Percentiles rank a stretch among this genome's conserved stretches.
Conservation (phyloP, 1,140 invertebrate genomes). For the honey bee (Apis mellifera) region DNA sequence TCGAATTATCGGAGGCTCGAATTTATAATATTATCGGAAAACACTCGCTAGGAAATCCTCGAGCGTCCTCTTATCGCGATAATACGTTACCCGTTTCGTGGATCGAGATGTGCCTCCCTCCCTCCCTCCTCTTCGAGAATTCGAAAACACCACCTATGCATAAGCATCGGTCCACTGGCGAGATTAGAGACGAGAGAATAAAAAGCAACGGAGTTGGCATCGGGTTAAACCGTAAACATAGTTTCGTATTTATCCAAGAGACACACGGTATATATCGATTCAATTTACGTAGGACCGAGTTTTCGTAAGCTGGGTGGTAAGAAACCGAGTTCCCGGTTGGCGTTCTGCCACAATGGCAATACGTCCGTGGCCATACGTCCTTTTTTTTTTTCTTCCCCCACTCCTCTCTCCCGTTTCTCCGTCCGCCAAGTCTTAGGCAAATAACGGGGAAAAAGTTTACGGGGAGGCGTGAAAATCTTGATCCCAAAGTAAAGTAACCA, state of each 20-base stretch:
- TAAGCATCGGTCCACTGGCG: background rate
- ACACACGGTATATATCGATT: conserved; percentile 67
- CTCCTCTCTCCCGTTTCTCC: conserved; percentile 8
- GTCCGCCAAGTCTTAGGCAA: conserved; percentile 56
- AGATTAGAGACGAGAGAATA: conserved; percentile 22
- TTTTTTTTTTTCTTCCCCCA: background rate
- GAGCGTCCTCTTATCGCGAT: conserved; percentile 13
- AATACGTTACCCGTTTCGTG: background rate
- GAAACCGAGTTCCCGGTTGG: conserved; percentile 56
- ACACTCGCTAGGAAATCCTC: conserved; percentile 37
- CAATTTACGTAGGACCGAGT: conserved; percentile 75
- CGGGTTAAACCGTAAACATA: conserved; percentile 69
- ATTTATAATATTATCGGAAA: conserved; percentile 54
- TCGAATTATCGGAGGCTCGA: conserved; percentile 46
- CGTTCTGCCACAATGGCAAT: conserved; percentile 66
- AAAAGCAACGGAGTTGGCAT: conserved; percentile 54
- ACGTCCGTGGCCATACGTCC: conserved; percentile 51
- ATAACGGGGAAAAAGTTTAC: conserved; percentile 51
- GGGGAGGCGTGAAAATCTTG: conserved; percentile 39
- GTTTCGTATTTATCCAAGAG: conserved; percentile 68
- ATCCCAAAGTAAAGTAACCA: background rate
- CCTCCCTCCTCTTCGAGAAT: background rate
- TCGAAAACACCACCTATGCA: background rate
- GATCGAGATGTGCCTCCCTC: no score
- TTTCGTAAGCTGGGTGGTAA: conserved; percentile 9